Conservation (phyloP, 2,797 vertebrate genomes). For the Anisognathus igniventris region DNA sequence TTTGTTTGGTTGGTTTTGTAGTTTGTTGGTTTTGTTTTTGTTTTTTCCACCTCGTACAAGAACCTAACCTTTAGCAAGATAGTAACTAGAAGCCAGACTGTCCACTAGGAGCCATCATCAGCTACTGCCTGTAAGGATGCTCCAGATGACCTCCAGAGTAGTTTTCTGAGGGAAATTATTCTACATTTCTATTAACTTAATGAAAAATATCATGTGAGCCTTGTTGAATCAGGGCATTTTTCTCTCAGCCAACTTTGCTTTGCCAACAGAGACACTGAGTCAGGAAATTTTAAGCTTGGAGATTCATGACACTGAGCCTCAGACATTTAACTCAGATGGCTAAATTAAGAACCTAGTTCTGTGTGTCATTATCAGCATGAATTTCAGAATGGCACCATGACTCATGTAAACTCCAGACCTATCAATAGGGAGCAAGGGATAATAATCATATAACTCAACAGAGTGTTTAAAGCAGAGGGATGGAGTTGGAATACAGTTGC, state of each 20-base stretch:
- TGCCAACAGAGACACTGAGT: accelerated
- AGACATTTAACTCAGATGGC: background rate
- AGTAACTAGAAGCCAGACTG: background rate
- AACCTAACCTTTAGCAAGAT: background rate
- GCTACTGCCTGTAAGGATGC: background rate
- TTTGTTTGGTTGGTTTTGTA: background rate
- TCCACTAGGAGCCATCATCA: background rate
- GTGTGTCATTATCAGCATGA: background rate
- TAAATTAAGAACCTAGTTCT: background rate
- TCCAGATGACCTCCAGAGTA: background rate
- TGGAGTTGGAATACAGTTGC: background rate
- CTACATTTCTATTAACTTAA: background rate
- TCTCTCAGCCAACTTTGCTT: background rate
- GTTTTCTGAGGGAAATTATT: background rate
- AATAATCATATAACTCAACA: background rate
- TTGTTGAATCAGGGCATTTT: background rate
- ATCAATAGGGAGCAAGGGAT: background rate
- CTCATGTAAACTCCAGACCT: background rate
- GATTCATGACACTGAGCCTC: background rate
- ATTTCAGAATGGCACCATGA: background rate
- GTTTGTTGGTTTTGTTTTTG: background rate
- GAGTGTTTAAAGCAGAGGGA: background rate
- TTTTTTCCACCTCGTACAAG: background rate
- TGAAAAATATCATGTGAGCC: background rate
- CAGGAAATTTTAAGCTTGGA: background rate